A percentile compares a stretch with the other conserved stretches of the same genome.
These are phyloP conservation scores for Cardiocondyla obscurior DNA, from an alignment of 1,140 invertebrate genomes.

Conservation along the genomic window DNA sequence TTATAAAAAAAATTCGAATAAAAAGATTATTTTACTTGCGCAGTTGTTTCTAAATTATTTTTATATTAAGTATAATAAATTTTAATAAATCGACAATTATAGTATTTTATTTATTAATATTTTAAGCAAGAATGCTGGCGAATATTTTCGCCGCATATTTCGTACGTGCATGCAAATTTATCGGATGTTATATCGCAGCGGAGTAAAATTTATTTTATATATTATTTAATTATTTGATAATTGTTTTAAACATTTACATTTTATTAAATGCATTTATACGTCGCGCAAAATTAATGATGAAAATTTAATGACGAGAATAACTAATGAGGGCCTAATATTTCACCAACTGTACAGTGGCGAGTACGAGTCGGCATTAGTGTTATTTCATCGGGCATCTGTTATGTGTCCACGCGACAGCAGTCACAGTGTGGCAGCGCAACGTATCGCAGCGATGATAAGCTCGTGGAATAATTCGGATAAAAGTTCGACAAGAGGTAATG, in stretches of 20 bases:
- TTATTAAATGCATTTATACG: neutral
- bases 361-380: constrained; percentile 77
- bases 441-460: constrained; percentile 71
- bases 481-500: neutral
- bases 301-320: neutral
- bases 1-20: neutral
- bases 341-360: constrained; percentile 69
- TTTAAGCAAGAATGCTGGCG: neutral
- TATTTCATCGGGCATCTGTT: constrained; percentile 76
- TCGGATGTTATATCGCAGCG: neutral
- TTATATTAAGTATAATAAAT: neutral
- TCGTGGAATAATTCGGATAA: constrained; percentile 62
- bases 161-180: neutral
- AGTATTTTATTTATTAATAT: neutral
- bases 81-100: neutral
- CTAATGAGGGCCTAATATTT: neutral
- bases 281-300: neutral
- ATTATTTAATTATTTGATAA: neutral
- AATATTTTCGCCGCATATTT: constrained; percentile 17
- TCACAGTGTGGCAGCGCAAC: constrained; percentile 66
- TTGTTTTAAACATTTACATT: neutral
- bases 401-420: constrained; percentile 69
- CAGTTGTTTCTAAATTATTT: neutral
- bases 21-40: neutral
- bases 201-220: too few species aligned